Base-by-base conservation (phyloP, 2,113 vertebrate species). In the Etia nguti region DNA sequence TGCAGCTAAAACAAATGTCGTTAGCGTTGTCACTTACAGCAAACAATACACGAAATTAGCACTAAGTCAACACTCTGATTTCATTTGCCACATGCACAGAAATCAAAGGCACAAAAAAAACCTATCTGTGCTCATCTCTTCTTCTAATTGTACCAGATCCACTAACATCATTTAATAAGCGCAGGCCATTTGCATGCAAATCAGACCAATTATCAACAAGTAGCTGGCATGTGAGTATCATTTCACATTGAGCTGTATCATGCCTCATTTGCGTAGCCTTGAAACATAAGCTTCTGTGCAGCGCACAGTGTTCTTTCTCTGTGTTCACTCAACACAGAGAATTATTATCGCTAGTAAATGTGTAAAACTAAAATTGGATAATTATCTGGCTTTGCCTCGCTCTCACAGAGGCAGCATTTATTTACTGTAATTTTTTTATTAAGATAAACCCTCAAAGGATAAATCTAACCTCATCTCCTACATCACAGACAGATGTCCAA, bases 131-230 rank as follows among this genome's bases (percentile, higher is more conserved):
- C 87, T 43, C 77, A 87, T 50, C 22, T 77, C 80, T 59, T 88
- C 54, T 10, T 86, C 43, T 89, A 87, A 86, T 87, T 92, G 84
- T 38, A 92, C 68, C 79, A 83, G 56, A 93, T 89, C 80, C 88
- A 88, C 83, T 81, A 82, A 87, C 90, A 92, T 92, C 83, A 83
- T 92, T 93, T 94, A 93, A 95, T 92, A 93, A 90, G 84, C 59
- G 6, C 62, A 89, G 50, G 18, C 89, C 82, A 93, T 94, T 94
- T 93, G 90, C 85, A 95, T 96, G 92, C 92, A 94, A 93, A 94
- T 94, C 90, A 90, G 79, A 86, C 90, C 92, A 92, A 92, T 93
- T 93, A 93, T 88, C 83, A 93, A 89, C 85, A 89, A 94, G 90
- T 89, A 89, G 89, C 90, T 88, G 88, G 83, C 85, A 88, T 90